Evolutionary conservation across 2,797 vertebrate genomes (phyloP).

Genomic region (Mycteria americana): DNA sequence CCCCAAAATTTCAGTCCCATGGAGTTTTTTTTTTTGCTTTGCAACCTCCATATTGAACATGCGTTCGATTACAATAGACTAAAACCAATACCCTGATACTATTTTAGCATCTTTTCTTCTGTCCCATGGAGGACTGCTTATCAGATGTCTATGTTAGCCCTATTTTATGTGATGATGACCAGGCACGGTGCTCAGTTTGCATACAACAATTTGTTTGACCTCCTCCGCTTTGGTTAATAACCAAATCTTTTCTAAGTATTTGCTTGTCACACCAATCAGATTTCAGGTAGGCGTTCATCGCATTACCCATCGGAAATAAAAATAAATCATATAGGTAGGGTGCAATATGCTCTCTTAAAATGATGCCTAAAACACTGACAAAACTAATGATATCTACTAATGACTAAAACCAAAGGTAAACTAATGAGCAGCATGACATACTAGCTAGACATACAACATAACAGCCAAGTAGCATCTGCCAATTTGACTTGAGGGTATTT

Average conservation of each 20-base stretch:
- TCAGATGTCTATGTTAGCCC: neutral
- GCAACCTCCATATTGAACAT: neutral
- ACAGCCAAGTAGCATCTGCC: neutral
- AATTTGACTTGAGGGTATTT: neutral
- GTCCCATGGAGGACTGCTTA: neutral
- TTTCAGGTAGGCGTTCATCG: neutral
- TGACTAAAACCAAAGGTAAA: slow-evolving; percentile 28
- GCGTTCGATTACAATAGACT: neutral
- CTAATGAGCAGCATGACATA: slow-evolving; percentile 6
- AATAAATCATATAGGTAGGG: neutral
- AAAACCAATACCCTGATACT: neutral
- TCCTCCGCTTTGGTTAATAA: neutral
- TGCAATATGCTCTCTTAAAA: slow-evolving; percentile 16
- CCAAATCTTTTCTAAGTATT: neutral
- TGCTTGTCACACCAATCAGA: neutral
- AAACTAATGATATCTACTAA: slow-evolving; percentile 29
- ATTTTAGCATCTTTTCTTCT: neutral
- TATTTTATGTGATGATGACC: neutral
- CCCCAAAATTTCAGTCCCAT: rapidly evolving
- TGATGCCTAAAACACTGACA: slow-evolving; percentile 8
- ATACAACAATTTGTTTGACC: neutral
- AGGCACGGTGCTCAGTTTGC: neutral
- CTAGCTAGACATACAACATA: slow-evolving; percentile 5
- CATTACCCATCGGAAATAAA: neutral
- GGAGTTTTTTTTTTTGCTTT: neutral